phyloP scores from a whole-genome alignment of 2,888 invertebrate genomes.

The Rhodophaea formosa region DNA sequence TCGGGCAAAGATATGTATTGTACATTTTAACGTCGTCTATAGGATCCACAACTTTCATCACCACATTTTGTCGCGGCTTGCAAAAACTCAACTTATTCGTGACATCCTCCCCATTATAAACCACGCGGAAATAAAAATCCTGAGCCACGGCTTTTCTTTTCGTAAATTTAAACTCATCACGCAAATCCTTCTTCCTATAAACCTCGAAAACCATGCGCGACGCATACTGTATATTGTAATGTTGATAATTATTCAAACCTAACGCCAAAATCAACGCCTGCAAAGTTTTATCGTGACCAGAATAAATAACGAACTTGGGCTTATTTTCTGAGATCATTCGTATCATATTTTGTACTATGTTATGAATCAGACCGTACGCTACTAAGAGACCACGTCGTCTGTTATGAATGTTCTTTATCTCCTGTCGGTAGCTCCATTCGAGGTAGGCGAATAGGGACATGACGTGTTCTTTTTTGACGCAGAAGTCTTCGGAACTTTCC shows the following conservation, averaged over 20 bases:
- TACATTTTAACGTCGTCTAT: constrained; percentile 57
- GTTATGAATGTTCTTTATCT: constrained; percentile 82
- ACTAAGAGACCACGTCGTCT: constrained; percentile 85
- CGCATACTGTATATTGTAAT: constrained; percentile 90
- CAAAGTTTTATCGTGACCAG: constrained; percentile 95
- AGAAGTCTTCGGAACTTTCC: constrained; percentile 68
- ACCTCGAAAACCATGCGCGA: constrained; percentile 94
- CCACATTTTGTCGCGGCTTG: constrained; percentile 79
- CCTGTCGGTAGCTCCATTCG: constrained; percentile 88
- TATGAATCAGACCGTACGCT: constrained; percentile 91
- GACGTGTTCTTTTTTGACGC: constrained; percentile 87
- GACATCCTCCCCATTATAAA: constrained; percentile 93
- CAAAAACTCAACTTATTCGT: constrained; percentile 92
- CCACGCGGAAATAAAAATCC: constrained; percentile 90
- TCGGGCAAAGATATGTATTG: constrained; percentile 86
- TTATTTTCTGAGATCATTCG: constrained; percentile 89
- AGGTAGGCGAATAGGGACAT: constrained; percentile 90
- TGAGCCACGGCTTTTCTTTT: constrained; percentile 81
- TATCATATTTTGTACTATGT: constrained; percentile 90
- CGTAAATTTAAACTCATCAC: constrained; percentile 77
- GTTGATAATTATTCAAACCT: constrained; percentile 84
- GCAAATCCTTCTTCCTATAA: constrained; percentile 83
- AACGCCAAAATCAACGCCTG: constrained; percentile 91
- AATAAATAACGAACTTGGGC: constrained; percentile 89
- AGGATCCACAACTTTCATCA: constrained; percentile 66